Conservation (phyloP, 2,797 vertebrate species). For the Leptodactylus fallax region DNA sequence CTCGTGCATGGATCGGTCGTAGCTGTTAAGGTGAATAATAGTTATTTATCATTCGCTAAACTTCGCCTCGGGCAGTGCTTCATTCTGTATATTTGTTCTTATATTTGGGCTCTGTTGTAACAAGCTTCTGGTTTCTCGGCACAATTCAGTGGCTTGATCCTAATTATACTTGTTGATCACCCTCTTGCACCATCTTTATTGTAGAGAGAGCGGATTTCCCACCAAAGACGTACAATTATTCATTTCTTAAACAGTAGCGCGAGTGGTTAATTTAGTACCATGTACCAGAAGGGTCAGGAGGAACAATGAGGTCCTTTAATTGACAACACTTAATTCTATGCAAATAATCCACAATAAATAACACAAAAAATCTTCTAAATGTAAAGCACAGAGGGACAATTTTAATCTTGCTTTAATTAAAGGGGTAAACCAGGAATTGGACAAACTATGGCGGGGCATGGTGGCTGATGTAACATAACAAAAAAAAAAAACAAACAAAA, state of each 20-base stretch:
- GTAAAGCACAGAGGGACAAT: neutral
- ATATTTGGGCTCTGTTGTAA: constrained; percentile 39
- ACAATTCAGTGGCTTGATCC: neutral
- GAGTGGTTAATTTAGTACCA: neutral
- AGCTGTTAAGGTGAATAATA: constrained; percentile 24
- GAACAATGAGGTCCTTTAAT: neutral
- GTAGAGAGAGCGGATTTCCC: constrained; percentile 2
- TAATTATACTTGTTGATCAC: constrained; percentile 18
- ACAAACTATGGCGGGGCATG: too few species aligned
- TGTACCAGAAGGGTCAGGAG: too few species aligned
- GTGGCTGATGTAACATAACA: too few species aligned
- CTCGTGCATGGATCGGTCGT: neutral
- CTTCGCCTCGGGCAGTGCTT: constrained; percentile 19
- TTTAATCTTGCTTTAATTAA: too few species aligned
- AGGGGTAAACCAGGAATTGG: too few species aligned
- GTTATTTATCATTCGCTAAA: constrained; percentile 22
- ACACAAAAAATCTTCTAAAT: neutral
- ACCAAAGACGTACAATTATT: neutral
- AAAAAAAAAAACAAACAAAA: too few species aligned
- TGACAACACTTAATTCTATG: neutral
- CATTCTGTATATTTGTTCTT: neutral
- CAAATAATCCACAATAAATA: neutral
- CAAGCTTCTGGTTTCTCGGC: constrained; percentile 1
- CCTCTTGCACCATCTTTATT: constrained; percentile 2
- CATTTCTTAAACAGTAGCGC: neutral